These are phyloP conservation scores for Mus pahari DNA, from an alignment of 2,113 vertebrate genomes.

Conservation along the genomic window DNA sequence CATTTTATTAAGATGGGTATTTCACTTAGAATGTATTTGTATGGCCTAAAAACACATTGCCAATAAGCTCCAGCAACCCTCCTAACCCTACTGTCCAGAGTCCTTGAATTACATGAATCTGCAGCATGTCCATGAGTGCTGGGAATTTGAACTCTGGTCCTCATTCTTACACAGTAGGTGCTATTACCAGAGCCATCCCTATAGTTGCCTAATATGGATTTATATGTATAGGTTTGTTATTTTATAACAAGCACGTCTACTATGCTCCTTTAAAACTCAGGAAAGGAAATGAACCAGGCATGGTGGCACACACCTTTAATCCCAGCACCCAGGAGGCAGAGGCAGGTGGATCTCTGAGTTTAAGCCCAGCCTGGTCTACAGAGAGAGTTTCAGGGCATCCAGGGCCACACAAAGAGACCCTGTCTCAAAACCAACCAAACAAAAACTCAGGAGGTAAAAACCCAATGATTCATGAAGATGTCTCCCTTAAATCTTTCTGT, in stretches of 20 bases:
- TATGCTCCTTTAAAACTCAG: background rate
- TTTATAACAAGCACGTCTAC: conserved; percentile 34
- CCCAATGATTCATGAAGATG: conserved; percentile 1
- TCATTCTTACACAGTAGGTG: background rate
- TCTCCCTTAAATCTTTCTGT: background rate
- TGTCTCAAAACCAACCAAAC: background rate
- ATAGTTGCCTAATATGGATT: background rate
- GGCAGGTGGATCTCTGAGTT: background rate
- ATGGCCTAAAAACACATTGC: background rate
- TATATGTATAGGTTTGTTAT: background rate
- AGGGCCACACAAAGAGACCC: background rate
- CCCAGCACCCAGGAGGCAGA: background rate
- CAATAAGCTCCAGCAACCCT: background rate
- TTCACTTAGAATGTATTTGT: conserved; percentile 19
- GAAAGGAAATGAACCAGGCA: background rate
- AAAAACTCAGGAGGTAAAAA: background rate
- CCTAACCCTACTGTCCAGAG: background rate
- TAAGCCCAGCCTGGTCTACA: background rate
- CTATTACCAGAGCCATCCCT: background rate
- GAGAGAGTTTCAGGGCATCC: background rate
- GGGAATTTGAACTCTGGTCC: background rate
- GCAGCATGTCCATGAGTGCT: background rate
- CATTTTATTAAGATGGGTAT: conserved; percentile 51
- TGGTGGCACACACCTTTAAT: no score
- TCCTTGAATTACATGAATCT: background rate